These are phyloP conservation scores for Listronotus bonariensis DNA, from an alignment of 1,140 invertebrate genomes.

Conservation along the genomic window DNA sequence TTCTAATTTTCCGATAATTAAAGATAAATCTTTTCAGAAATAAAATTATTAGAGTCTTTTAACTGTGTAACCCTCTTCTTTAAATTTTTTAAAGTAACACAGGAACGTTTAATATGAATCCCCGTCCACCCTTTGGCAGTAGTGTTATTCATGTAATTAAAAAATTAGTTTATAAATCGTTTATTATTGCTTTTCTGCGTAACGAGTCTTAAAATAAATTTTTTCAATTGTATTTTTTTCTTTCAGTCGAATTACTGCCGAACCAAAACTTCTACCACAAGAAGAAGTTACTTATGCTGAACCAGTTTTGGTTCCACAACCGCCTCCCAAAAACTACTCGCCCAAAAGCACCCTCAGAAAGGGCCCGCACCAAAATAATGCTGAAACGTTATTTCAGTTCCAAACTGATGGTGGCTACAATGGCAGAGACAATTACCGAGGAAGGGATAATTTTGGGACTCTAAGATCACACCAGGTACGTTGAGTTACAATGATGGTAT, in stretches of 20 bases:
- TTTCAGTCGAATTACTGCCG: constrained; percentile 68
- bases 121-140: too few relatives aligned
- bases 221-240: too few relatives aligned
- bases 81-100: too few relatives aligned
- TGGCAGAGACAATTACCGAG: constrained; percentile 70
- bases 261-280: constrained; percentile 82
- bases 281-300: constrained; percentile 90
- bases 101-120: too few relatives aligned
- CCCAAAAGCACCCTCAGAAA: constrained; percentile 82
- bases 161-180: too few relatives aligned
- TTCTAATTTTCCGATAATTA: too few relatives aligned
- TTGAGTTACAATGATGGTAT: neutral
- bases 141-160: too few relatives aligned
- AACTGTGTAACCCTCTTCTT: too few relatives aligned
- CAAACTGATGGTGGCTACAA: constrained; percentile 70
- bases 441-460: constrained; percentile 82
- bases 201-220: too few relatives aligned
- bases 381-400: constrained; percentile 79
- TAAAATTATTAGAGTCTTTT: too few relatives aligned
- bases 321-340: constrained; percentile 70
- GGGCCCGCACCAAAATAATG: constrained; percentile 64
- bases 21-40: too few relatives aligned
- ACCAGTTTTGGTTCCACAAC: constrained; percentile 79
- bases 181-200: too few relatives aligned
- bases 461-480: constrained; percentile 77